These are phyloP conservation scores for Premnoplex brunnescens DNA, from an alignment of 2,797 vertebrate genomes.

Conservation along the genomic window DNA sequence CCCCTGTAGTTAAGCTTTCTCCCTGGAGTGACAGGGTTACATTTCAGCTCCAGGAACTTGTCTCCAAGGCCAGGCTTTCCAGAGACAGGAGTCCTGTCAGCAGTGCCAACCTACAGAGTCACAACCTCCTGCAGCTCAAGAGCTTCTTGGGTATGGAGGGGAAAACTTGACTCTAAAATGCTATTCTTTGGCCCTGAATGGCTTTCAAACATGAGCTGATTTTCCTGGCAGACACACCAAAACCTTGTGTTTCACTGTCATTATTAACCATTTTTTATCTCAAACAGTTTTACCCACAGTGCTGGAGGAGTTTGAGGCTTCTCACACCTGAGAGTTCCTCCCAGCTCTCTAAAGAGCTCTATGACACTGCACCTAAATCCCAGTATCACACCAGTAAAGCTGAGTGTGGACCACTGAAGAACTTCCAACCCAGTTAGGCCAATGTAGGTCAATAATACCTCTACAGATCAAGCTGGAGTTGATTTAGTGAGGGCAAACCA, in stretches of 20 bases:
- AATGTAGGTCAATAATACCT: not conserved
- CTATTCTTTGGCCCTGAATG: not conserved
- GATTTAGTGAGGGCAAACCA: not conserved
- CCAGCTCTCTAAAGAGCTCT: not conserved
- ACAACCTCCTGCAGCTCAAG: not conserved
- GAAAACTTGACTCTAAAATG: not conserved
- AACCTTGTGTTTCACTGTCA: not conserved
- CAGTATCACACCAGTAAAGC: not conserved
- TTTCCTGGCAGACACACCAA: not conserved
- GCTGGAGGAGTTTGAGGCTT: not conserved
- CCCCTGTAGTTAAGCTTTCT: not conserved
- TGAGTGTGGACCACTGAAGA: not conserved
- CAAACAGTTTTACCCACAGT: not conserved
- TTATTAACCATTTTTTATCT: not conserved
- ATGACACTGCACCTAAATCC: not conserved
- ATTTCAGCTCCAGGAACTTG: not conserved
- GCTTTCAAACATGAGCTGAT: not conserved
- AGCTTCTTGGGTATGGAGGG: not conserved
- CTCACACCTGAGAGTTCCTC: not conserved
- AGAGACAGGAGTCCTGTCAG: not conserved
- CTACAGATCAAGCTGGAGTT: not conserved
- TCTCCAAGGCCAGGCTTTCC: not conserved
- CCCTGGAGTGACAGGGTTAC: not conserved
- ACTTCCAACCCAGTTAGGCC: not conserved
- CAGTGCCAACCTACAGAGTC: not conserved